Conservation (phyloP, 2,888 invertebrate species). For the Pachymerium ferrugineum region DNA sequence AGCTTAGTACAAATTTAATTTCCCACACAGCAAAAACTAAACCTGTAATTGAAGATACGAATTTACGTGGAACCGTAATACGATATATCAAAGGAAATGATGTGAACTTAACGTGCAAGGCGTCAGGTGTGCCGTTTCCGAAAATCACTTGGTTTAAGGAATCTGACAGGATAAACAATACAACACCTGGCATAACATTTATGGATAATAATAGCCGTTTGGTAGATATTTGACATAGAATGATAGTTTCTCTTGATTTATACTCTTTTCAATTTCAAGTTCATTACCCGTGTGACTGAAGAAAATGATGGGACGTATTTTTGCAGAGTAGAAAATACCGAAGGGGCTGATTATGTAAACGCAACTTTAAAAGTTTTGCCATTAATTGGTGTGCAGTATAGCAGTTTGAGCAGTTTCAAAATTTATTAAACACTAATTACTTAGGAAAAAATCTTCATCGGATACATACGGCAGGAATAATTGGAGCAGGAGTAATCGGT, state of each 20-base stretch:
- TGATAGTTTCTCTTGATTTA: not conserved
- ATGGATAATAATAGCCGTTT: not conserved
- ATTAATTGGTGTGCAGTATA: too few relatives aligned
- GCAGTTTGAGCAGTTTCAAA: too few relatives aligned
- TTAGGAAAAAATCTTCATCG: not conserved
- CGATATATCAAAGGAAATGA: conserved; percentile 34
- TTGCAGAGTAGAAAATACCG: conserved; percentile 39
- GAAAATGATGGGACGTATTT: conserved; percentile 38
- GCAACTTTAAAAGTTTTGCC: conserved; percentile 36
- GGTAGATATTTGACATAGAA: not conserved
- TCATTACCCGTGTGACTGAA: conserved; percentile 27
- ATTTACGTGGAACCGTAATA: conserved; percentile 35
- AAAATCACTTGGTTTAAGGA: conserved; percentile 39
- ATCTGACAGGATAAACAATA: not conserved
- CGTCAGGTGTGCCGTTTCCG: conserved; percentile 43
- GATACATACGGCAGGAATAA: not conserved
- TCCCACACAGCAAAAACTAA: not conserved
- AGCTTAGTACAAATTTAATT: not conserved
- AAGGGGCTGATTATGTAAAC: conserved; percentile 36
- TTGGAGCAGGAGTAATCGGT: conserved; percentile 32
- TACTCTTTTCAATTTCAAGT: not conserved
- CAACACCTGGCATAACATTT: conserved; percentile 1
- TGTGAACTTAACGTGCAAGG: conserved; percentile 40
- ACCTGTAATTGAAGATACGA: not conserved
- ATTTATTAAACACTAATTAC: not conserved